A percentile compares a stretch with the other conserved stretches of the same genome.
phyloP scores from a whole-genome alignment of 2,113 vertebrate species.

The Machaerirhynchus nigripectus region DNA sequence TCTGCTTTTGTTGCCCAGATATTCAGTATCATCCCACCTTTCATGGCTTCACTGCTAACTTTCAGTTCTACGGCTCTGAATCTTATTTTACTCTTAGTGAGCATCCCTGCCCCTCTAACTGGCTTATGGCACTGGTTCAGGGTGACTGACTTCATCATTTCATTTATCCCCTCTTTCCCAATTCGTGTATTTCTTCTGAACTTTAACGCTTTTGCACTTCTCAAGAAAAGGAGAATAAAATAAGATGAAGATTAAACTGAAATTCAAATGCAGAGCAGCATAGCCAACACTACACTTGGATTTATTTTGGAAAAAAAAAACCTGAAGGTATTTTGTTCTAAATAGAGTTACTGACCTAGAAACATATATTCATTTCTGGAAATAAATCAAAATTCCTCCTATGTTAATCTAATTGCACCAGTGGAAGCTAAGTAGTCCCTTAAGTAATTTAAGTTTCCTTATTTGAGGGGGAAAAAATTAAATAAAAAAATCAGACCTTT shows the following conservation, averaged over 20 bases:
- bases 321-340: constrained; percentile 27
- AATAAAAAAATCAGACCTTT: background rate
- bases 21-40: background rate
- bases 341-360: constrained; percentile 56
- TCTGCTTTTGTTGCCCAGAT: background rate
- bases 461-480: background rate
- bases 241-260: background rate
- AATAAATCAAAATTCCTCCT: constrained; percentile 66
- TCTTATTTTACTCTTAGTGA: background rate
- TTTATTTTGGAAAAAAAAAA: constrained; percentile 1
- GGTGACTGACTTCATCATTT: background rate
- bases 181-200: background rate
- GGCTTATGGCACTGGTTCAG: background rate
- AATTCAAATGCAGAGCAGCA: background rate
- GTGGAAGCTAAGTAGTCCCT: constrained; percentile 63
- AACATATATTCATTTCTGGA: constrained; percentile 40
- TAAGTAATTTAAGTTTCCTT: constrained; percentile 68
- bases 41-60: background rate
- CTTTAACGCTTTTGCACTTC: background rate
- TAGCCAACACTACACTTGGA: background rate
- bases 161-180: background rate
- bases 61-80: background rate
- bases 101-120: background rate
- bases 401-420: constrained; percentile 59
- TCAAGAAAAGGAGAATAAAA: background rate